Evolutionary conservation across 2,888 invertebrate genomes (phyloP), one percentile per base, ranked within the genome.

Genomic region (Liodrosophila aerea): DNA sequence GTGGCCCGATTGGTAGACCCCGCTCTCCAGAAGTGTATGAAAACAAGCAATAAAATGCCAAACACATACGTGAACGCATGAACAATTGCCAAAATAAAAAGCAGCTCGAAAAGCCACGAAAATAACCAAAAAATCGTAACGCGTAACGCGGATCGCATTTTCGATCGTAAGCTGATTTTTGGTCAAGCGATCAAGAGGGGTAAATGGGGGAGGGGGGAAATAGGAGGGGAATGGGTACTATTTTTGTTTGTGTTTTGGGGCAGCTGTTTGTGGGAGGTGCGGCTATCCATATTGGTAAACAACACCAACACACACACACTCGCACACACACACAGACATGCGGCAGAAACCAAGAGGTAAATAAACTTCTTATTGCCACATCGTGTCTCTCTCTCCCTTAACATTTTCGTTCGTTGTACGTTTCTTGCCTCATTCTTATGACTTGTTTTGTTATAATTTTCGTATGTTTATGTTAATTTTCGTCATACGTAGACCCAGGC

Each of bases 381-480:
- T 52, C 44, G 46, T 57, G 51, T 37, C 2, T 22, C 2, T 12
- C 8, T 30, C 29, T 11, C 27, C 11, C 9, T 22, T 22, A 22
- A 22, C 22, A 22, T 33, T 8, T 3, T 8, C 4, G 2, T 27
- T 15, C 16, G 45, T 34, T 53, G 40, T 44, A 8, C 29, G 43
- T 27, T 45, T 29, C 36, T 36, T 12, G 7, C 47, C 40, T 64
- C 43, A 40, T 72, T 60, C 66, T 75, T 71, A 61, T 67, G 73
- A 61, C 64, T 62, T 76, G 64, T 64, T 73, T 73, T 75, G 71
- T 73, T 71, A 74, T 77, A 73, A 77, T 75, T 76, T 77, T 75
- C 71, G 74, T 77, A 75, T 74, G 73, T 66, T 75, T 76, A 76
- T 75, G 75, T 73, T 75, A 67, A 75, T 75, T 77, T 76, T 51